Conservation (phyloP, 2,797 vertebrate species). For the Phataginus tricuspis region DNA sequence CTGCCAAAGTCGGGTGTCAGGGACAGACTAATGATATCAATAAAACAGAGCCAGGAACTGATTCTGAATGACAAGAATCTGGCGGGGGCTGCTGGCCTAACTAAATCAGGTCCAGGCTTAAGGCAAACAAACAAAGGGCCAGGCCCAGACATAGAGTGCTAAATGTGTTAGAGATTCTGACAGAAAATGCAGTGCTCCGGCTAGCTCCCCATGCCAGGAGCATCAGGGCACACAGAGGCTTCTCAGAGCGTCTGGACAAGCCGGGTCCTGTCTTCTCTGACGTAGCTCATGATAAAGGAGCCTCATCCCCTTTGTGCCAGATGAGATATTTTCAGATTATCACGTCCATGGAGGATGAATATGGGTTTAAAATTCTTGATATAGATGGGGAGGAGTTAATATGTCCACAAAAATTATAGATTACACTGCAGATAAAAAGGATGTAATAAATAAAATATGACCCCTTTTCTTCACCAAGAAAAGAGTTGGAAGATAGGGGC, state of each 20-base stretch:
- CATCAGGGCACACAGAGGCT: background rate
- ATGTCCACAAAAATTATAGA: too few relatives aligned
- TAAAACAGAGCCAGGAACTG: conserved; percentile 51
- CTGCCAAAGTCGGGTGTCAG: conserved; percentile 47
- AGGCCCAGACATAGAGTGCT: conserved; percentile 64
- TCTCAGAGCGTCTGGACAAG: background rate
- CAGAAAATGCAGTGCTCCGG: conserved; percentile 21
- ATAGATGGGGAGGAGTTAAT: too few relatives aligned
- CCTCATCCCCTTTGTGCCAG: background rate
- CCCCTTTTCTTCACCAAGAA: too few relatives aligned
- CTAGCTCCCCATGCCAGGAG: background rate
- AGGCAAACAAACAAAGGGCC: conserved; percentile 68
- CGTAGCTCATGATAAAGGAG: background rate
- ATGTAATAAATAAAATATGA: too few relatives aligned
- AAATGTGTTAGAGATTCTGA: conserved; percentile 68
- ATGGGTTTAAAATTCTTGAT: too few relatives aligned
- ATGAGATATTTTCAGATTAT: background rate
- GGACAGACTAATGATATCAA: conserved; percentile 61
- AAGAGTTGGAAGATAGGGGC: too few relatives aligned
- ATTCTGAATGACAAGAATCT: conserved; percentile 64
- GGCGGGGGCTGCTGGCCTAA: conserved; percentile 57
- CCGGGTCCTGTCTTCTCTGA: background rate
- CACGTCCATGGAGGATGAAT: too few relatives aligned
- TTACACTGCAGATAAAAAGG: too few relatives aligned
- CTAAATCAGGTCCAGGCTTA: conserved; percentile 67